A percentile compares a stretch with the other conserved stretches of the same genome.
phyloP scores from a whole-genome alignment of 2,797 vertebrate species.

The Masticophis lateralis region DNA sequence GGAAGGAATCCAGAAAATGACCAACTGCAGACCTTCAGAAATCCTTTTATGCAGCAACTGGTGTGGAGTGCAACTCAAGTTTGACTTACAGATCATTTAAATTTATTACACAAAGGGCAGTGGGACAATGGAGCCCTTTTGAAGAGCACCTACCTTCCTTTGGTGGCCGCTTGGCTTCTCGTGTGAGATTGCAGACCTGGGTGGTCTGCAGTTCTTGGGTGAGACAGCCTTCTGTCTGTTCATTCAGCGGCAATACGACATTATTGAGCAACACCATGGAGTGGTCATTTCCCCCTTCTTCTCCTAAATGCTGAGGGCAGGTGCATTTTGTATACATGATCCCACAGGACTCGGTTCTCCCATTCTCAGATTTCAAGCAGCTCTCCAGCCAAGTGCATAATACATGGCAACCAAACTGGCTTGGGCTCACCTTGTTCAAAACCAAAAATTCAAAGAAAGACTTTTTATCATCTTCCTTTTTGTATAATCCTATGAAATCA shows the following conservation, averaged over 20 bases:
- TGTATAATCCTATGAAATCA: constrained; percentile 89
- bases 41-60: constrained; percentile 12
- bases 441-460: constrained; percentile 98
- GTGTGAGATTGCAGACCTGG: constrained; percentile 95
- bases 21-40: constrained; percentile 6
- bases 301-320: constrained; percentile 97
- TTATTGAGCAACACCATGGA: constrained; percentile 91
- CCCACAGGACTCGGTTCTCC: constrained; percentile 93
- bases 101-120: constrained; percentile 1
- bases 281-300: constrained; percentile 91
- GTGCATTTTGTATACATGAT: constrained; percentile 98
- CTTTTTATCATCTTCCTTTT: constrained; percentile 92
- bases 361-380: constrained; percentile 97
- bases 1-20: background rate
- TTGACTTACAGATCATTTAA: background rate
- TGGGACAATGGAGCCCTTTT: constrained; percentile 13
- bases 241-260: constrained; percentile 95
- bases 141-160: constrained; percentile 93
- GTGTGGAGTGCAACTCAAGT: constrained; percentile 33
- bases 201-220: constrained; percentile 95
- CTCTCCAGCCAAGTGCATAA: constrained; percentile 98
- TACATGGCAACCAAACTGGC: constrained; percentile 98
- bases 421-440: constrained; percentile 98
- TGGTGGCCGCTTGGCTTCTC: constrained; percentile 91
- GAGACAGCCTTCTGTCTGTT: constrained; percentile 97